Evolutionary conservation across 2,113 vertebrate species (phyloP).

Genomic region (Ornithorhynchus anatinus): DNA sequence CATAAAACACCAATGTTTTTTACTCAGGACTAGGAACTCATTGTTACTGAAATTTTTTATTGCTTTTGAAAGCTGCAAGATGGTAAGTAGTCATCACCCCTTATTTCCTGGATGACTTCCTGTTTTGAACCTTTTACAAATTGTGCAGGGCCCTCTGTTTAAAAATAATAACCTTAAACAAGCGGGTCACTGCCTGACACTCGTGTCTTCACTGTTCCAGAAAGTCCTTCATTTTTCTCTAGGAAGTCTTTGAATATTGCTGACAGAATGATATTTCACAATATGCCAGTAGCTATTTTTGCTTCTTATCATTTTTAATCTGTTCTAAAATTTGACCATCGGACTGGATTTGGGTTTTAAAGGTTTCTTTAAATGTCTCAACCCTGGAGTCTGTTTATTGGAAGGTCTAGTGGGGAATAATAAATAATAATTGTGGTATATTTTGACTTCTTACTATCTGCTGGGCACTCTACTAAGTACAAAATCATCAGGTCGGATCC

Average conservation of each 20-base stretch:
- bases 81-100: background rate
- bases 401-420: background rate
- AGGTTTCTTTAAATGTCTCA: background rate
- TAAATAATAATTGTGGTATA: too few species aligned
- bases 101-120: slow-evolving; percentile 6
- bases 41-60: slow-evolving; percentile 24
- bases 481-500: too few species aligned
- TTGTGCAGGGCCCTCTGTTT: background rate
- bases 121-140: slow-evolving; percentile 23
- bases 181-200: background rate
- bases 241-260: background rate
- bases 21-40: background rate
- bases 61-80: slow-evolving; percentile 7
- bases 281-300: background rate
- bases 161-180: background rate
- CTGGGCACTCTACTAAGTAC: too few species aligned
- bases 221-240: slow-evolving; percentile 13
- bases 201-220: slow-evolving; percentile 10
- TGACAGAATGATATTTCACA: background rate
- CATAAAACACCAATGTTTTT: background rate
- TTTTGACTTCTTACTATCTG: too few species aligned
- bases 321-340: background rate
- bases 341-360: background rate
- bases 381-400: background rate
- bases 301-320: background rate